phyloP scores from a whole-genome alignment of 2,888 invertebrate species.

The Chloroclysta siterata region DNA sequence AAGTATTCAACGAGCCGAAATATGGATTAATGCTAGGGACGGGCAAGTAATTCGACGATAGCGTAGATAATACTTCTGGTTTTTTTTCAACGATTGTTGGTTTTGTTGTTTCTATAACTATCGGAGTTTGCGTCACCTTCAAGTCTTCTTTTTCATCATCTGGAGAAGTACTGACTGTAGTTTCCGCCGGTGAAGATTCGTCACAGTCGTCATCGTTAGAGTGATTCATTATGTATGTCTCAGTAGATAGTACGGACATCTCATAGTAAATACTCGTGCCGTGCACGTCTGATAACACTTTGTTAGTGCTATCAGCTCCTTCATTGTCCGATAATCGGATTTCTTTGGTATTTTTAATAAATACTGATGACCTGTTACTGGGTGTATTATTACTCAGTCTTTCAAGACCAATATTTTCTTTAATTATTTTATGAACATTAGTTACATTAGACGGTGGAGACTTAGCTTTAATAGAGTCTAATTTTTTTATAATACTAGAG shows the following conservation, averaged over 20 bases:
- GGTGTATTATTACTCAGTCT: constrained; percentile 76
- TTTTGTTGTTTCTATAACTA: constrained; percentile 48
- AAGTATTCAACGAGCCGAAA: constrained; percentile 49
- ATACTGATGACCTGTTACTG: constrained; percentile 77
- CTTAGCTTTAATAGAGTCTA: constrained; percentile 68
- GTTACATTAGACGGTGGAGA: constrained; percentile 60
- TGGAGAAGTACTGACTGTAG: constrained; percentile 62
- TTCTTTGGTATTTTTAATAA: constrained; percentile 84
- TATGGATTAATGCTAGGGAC: constrained; percentile 55
- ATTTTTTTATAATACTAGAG: constrained; percentile 80
- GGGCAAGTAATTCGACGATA: constrained; percentile 53
- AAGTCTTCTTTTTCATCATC: constrained; percentile 62
- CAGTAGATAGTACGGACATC: constrained; percentile 79
- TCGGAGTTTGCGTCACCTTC: constrained; percentile 54
- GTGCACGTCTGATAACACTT: constrained; percentile 76
- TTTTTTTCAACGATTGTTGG: constrained; percentile 47
- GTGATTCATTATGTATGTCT: constrained; percentile 72
- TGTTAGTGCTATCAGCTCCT: constrained; percentile 67
- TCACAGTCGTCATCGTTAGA: constrained; percentile 74
- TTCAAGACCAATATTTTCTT: constrained; percentile 71
- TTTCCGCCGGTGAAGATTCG: constrained; percentile 60
- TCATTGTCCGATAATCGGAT: constrained; percentile 76
- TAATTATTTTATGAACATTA: constrained; percentile 61
- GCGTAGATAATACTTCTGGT: constrained; percentile 52
- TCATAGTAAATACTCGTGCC: constrained; percentile 83